These are phyloP conservation scores for Platalea minor DNA, from an alignment of 2,797 vertebrate species.

Conservation along the genomic window DNA sequence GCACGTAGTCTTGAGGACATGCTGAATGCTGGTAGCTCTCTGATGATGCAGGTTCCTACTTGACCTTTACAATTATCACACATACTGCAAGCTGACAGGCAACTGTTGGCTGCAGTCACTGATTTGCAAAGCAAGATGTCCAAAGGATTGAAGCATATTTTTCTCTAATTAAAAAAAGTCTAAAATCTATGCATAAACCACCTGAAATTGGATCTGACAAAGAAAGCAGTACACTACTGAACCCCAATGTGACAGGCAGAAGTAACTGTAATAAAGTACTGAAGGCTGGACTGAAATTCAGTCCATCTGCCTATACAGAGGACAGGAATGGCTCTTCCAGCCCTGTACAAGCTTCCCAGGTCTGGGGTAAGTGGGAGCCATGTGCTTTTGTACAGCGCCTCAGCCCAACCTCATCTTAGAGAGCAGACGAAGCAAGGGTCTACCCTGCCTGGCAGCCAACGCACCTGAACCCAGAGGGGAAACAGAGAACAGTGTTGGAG, in stretches of 20 bases:
- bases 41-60: not conserved
- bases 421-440: not conserved
- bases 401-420: accelerated
- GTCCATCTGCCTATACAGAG: not conserved
- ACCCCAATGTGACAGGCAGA: not conserved
- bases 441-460: not conserved
- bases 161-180: constrained; percentile 25
- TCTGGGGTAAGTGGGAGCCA: not conserved
- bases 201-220: not conserved
- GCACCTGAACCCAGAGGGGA: not conserved
- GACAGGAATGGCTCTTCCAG: not conserved
- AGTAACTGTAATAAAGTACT: not conserved
- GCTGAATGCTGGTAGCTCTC: constrained; percentile 6
- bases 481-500: not conserved
- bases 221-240: not conserved
- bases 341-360: not conserved
- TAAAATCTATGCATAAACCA: not conserved
- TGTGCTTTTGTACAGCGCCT: not conserved
- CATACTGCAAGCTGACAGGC: constrained; percentile 22
- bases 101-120: constrained; percentile 23
- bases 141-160: constrained; percentile 27
- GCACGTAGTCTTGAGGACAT: not conserved
- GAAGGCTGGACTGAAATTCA: not conserved
- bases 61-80: constrained; percentile 60
- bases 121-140: constrained; percentile 54